Base-by-base conservation (phyloP, 2,797 vertebrate species). In the Sarcoramphus papa region DNA sequence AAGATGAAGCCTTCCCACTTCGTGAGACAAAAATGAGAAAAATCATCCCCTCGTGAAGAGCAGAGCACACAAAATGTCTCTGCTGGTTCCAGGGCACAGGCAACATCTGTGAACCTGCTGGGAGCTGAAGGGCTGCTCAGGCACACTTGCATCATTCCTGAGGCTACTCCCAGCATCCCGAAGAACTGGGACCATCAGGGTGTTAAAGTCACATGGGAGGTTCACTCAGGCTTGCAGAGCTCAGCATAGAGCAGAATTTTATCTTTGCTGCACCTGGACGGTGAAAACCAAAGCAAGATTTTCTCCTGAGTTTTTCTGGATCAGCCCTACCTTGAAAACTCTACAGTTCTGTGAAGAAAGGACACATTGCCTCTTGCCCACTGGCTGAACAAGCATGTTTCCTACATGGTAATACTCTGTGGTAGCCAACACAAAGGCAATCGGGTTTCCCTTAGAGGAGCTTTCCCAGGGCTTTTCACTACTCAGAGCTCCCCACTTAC, bases 1-100 rank as follows among this genome's bases (percentile, higher is more conserved):
- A 85, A 92, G 85, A 96, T 90, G 27, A 95, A 95, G 72, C 43
- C n/a, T 82, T 82, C 53, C n/a, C 25, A 48, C 40, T 81, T 90
- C 0, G 0, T 15, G 62, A 94, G 57, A 81, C 50, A 84, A 95
- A 92, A 86, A 87, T 28, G 69, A 93, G 54, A 88, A 90, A 92
- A 96, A 78, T 40, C 59, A 79, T 65, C 28, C 31, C 47, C 40
- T 75, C 81, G 68, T 31, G 69, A 94, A 90, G 35, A 88, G 43
- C 45, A 84, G 75, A 86, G 59, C 81, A 75, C 22, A 83, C 41
- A 75, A 88, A 95, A 57, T 14, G 12, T 69, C n/a, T 75, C 53
- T 62, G 78, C 40, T 53, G n/a, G 23, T 92, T 96, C 65, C 54
- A 59, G 40, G 50, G n/a, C 91, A 84, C 68, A 54, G 33, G 35